Evolutionary conservation across 2,113 vertebrate species (phyloP).

Genomic region (Telmatochromis brachygnathus): DNA sequence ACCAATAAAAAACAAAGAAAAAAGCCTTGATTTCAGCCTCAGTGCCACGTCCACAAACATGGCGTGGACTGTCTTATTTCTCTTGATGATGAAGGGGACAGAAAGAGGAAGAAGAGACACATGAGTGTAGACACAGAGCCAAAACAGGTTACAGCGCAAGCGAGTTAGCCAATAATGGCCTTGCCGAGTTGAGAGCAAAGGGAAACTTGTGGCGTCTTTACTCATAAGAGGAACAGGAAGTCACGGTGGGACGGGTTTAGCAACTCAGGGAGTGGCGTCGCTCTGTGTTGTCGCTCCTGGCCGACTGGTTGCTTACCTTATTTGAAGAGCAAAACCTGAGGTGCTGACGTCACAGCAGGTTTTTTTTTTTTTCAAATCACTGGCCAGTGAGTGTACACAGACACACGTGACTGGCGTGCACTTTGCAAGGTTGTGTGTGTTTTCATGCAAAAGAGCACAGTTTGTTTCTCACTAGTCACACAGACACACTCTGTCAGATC

Average conservation of each 20-base stretch:
- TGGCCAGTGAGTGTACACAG: background rate
- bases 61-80: background rate
- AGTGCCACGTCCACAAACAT: background rate
- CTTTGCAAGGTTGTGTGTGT: background rate
- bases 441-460: background rate
- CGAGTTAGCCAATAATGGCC: background rate
- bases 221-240: conserved; percentile 31
- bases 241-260: background rate
- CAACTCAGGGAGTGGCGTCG: conserved; percentile 1
- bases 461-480: background rate
- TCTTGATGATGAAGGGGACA: background rate
- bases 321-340: conserved; percentile 18
- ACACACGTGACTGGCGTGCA: background rate
- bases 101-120: background rate
- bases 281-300: background rate
- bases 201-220: conserved; percentile 6
- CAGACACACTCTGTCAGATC: background rate
- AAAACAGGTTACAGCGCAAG: background rate
- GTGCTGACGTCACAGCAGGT: background rate
- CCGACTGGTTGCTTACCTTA: conserved; percentile 10
- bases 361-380: background rate
- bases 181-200: background rate
- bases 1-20: background rate
- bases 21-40: background rate
- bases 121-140: background rate